Evolutionary conservation across 1,140 invertebrate species (phyloP).

Genomic region (Phortica variegata): DNA sequence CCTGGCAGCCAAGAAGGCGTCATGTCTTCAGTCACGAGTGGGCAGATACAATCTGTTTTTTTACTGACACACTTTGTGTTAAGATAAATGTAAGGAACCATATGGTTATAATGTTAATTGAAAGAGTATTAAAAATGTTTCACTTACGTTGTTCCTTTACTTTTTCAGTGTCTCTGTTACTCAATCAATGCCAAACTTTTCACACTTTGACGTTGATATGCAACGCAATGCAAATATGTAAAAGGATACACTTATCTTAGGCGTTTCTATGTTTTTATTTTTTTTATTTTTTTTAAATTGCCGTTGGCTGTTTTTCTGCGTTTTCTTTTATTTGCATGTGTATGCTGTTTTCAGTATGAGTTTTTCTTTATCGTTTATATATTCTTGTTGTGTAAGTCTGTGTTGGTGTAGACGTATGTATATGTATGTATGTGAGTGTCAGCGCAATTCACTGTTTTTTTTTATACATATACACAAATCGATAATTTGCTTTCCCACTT

Average conservation of each 20-base stretch:
- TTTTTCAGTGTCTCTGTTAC: no score
- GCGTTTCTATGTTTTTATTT: not conserved
- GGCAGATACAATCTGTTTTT: no score
- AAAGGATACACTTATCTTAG: not conserved
- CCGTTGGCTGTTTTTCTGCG: constrained; percentile 9
- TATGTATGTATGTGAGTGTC: constrained; percentile 12
- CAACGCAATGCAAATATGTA: not conserved
- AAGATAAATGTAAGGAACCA: no score
- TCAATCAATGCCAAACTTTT: no score
- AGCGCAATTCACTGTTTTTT: constrained; percentile 28
- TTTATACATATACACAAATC: constrained; percentile 48
- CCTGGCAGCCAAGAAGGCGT: no score
- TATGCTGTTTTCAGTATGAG: no score
- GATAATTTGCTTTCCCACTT: constrained; percentile 32
- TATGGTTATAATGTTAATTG: not conserved
- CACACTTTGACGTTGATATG: not conserved
- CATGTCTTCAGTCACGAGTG: no score
- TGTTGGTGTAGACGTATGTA: constrained; percentile 12
- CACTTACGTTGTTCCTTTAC: no score
- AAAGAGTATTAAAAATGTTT: constrained; percentile 19
- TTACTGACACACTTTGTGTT: no score
- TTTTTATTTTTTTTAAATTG: constrained; percentile 8
- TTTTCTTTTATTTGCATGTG: constrained; percentile 30
- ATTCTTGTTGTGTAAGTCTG: not conserved
- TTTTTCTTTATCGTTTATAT: constrained; percentile 4